Percentiles rank a stretch among this genome's conserved stretches.
Conservation (phyloP, 2,113 vertebrate genomes). For the Bos javanicus region DNA sequence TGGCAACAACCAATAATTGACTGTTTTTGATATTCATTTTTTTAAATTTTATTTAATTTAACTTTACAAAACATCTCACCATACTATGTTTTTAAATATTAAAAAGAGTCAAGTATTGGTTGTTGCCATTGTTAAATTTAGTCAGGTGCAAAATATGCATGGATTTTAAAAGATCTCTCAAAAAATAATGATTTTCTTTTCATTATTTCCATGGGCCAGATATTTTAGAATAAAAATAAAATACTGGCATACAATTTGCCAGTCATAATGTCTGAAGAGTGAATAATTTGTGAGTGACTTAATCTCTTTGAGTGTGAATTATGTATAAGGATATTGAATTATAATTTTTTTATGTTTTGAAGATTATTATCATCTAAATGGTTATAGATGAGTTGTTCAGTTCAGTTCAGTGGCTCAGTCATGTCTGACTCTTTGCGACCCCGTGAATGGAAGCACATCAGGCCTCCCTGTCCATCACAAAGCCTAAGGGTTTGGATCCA, state of each 20-base stretch:
- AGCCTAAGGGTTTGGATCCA: not conserved
- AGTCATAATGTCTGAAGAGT: not conserved
- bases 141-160: not conserved
- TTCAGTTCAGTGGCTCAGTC: not conserved
- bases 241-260: not conserved
- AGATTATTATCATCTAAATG: not conserved
- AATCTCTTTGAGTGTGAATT: not conserved
- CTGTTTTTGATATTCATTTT: not conserved
- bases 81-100: not conserved
- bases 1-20: not conserved
- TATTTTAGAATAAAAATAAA: not conserved
- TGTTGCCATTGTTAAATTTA: not conserved
- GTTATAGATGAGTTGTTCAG: not conserved
- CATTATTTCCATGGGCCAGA: not conserved
- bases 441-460: accelerated
- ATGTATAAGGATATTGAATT: not conserved
- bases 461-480: not conserved
- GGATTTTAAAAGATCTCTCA: slow-evolving; percentile 35
- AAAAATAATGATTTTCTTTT: not conserved
- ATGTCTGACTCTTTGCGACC: not conserved
- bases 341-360: not conserved
- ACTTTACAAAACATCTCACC: not conserved
- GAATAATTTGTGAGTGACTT: not conserved
- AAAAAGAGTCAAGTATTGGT: not conserved
- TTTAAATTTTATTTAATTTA: too few species aligned